Base-by-base conservation (phyloP, 2,113 vertebrate genomes). In the Leucoraja erinaceus region DNA sequence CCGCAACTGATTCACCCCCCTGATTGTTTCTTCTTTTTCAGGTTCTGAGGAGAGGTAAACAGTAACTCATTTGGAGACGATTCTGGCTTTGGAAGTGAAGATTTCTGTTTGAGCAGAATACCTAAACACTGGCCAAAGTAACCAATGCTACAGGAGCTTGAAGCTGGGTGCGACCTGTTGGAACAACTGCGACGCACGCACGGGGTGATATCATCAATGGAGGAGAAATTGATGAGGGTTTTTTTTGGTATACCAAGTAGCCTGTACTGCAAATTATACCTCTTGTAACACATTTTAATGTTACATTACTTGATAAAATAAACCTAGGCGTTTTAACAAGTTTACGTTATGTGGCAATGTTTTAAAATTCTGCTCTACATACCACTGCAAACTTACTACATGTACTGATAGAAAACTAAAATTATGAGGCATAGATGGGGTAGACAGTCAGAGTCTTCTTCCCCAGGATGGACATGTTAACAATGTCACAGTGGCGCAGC, bases 231-330 rank as follows among this genome's bases (percentile, higher is more conserved):
- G 38, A 72, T 25, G 38, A 47, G 38, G 38, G 0, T 74, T 54
- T 88, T 81, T 5, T 70, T 72, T 72, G 90, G 66, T 91, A 38
- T 66, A 31, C 66, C 47, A 5, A 25, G 31, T 91, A 91, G 38
- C 90, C 83, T 88, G 56, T 88, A 88, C 63, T 88, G 59, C 22
- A 68, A 54, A 74, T 74, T 72, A 70, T 74, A 38, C 22, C 10
- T 72, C 90, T 91, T 91, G 90, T 91, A 91, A 91, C 90, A 91
- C 90, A 68, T 91, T 91, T 91, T 91, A 91, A 91, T 91, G 90
- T 91, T 91, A 91, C 90, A 91, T 91, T 72, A 91, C 88, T 33
- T 54, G 90, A 91, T 91, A 91, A 38, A 72, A 91, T 91, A 91
- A 91, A 91, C 47, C 20, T 33, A 91, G 68, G 68, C 70, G 72